Evolutionary conservation across 2,888 invertebrate genomes (phyloP), one percentile per base, ranked within the genome.

Genomic region (Orchesella flavescens): DNA sequence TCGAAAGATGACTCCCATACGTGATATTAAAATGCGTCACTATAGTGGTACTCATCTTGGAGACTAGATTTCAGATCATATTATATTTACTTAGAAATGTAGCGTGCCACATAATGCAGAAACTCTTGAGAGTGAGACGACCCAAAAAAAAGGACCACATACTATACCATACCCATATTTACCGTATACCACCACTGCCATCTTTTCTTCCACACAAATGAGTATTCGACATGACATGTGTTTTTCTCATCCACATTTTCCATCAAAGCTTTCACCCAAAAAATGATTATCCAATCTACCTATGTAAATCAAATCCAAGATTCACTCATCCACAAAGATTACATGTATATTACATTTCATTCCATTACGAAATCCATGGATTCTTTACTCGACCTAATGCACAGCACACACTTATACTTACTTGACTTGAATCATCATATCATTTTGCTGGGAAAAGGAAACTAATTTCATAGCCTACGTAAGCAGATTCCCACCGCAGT

Each of bases 291-390:
- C 78, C 73, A 80, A 80, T 80, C 79, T 80, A 73, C 65, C 73
- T 73, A 80, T 80, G 79, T 72, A 80, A 80, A 80, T 71, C 79
- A 80, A 80, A 80, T 80, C 73, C 79, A 80, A 80, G 72, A 73
- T 46, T 53, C 79, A 80, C 53, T 66, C 79, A 80, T 80, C 79
- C 79, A 43, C 24, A 73, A 77, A 73, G 74, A 73, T 79, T 74
- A 75, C 79, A 79, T 74, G 63, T 65, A 79, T 79, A 69, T 79
- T 79, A 77, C 75, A 77, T 78, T 80, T 80, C 79, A 73, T 80
- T 73, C 79, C 79, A 80, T 80, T 80, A 21, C 55, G 61, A 80
- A 80, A 53, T 24, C 44, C 49, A 68, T 23, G 69, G 43, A 19
- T 17, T 57, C n/a, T 17, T 10, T 57, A 10, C 57, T 57, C 17